Evolutionary conservation across 2,797 vertebrate species (phyloP), one percentile per base, ranked within the genome.

Genomic region (Sciurus vulgaris): DNA sequence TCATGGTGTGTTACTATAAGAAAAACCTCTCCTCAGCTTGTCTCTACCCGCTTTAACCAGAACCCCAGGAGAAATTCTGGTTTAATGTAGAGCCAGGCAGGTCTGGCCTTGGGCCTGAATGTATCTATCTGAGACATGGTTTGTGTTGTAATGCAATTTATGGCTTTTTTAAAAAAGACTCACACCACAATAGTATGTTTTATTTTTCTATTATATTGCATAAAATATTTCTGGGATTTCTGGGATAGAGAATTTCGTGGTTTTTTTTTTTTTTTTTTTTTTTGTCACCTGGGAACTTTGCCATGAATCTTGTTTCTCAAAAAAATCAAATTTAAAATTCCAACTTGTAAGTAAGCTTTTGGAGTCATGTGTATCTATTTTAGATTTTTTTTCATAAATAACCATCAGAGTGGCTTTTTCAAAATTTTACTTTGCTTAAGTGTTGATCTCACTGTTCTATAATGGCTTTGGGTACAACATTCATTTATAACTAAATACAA

Each of bases 101-200:
- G 14, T 76, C 49, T 91, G 49, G 67, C 77, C 73, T 70, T 47
- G 38, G 28, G 35, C 51, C 76, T 92, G 0, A 74, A 24, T 56
- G n/a, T 38, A 11, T 70, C 38, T 61, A 81, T 93, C 89, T 93
- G 82, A 86, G 93, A 74, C 41, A 65, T 38, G 5, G 24, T 67
- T n/a, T 94, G 2, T 70, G 35, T 92, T 95, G 92, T 77, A 69
- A 88, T 70, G n/a, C 20, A 72, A 74, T 91, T 89, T 96, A 83
- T 44, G 12, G 67, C 65, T 93, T 95, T 81, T 90, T 74, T 38
- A 38, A 91, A 92, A 92, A 69, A 35, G 89, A 94, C 65, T 95
- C 56, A 70, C 3, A 87, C 47, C 78, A 95, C 51, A 76, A 35
- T 92, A 92, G 8, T 63, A 92, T 54, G 49, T 96, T 94, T 83